Percentiles rank a stretch among this genome's conserved stretches.
These are phyloP conservation scores for Ailurus styani DNA, from an alignment of 2,113 vertebrate genomes.

Conservation along the genomic window DNA sequence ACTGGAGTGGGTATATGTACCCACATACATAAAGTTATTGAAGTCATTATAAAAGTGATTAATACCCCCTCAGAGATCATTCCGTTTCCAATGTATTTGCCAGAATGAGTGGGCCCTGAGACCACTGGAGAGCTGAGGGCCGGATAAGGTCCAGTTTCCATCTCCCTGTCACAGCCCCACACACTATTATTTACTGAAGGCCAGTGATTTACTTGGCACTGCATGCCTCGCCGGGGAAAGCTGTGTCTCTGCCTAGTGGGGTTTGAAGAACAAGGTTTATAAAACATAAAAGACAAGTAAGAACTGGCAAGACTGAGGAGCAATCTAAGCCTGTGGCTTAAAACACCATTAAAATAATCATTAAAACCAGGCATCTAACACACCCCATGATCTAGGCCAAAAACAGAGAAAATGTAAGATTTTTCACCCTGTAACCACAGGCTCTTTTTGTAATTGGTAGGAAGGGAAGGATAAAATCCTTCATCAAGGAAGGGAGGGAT, in stretches of 20 bases:
- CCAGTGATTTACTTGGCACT: background rate
- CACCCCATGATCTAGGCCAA: background rate
- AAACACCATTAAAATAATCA: conserved; percentile 67
- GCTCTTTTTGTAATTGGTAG: background rate
- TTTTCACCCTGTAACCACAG: conserved; percentile 30
- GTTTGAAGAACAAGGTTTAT: conserved; percentile 28
- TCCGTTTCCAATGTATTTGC: conserved; percentile 21
- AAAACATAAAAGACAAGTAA: conserved; percentile 33
- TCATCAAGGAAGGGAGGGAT: background rate
- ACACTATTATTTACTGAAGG: background rate
- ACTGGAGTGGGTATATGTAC: background rate
- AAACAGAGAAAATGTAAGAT: conserved; percentile 40
- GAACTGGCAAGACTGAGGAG: conserved; percentile 38
- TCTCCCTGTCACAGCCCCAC: background rate
- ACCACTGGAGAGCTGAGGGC: background rate
- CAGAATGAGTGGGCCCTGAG: background rate
- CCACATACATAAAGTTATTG: background rate
- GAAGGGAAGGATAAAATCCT: background rate
- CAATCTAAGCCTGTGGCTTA: conserved; percentile 49
- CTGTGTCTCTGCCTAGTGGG: background rate
- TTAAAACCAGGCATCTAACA: conserved; percentile 44
- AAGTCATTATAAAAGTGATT: conserved; percentile 33
- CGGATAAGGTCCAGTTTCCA: conserved; percentile 3
- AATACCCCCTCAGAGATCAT: background rate
- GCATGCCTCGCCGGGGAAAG: background rate